Base-by-base conservation (phyloP, 2,888 invertebrate genomes). In the Sylvicola cinctus region DNA sequence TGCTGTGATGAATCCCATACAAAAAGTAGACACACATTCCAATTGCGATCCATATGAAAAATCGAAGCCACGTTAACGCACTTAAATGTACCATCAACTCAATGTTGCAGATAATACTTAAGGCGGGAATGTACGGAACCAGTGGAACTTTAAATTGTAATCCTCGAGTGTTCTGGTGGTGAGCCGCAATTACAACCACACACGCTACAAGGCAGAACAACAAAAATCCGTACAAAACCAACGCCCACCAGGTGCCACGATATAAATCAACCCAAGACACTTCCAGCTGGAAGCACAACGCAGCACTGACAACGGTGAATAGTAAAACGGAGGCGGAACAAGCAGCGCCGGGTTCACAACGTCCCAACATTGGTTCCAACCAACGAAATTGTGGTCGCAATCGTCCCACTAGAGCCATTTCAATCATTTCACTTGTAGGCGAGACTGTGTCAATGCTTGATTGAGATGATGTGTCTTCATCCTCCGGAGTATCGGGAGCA, bases 1-100 rank as follows among this genome's bases (percentile, higher is more conserved):
- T 79, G 54, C 84, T 85, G 52, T 84, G 76, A 49, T 80, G 77
- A 39, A 85, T 80, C 4, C 84, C 84, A 51, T 85, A 84, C 2
- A 80, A 58, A 56, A 84, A 83, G 52, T 85, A 85, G 5, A 84
- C 69, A 16, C 81, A 58, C 51, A 84, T 55, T 71, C 85, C 85
- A 37, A 84, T 52, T 29, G 75, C 66, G 67, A 87, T 83, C 87
- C 87, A 87, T 31, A 83, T 72, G 43, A 79, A 68, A 50, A 87
- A 85, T 27, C 85, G 63, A 4, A 81, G 60, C 85, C 85, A 87
- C 1, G 85, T 85, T 14, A 81, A 56, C 1, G 71, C 63, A 41
- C 80, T 79, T 34, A 87, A 60, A 45, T 81, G 79, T 20, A 79
- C 70, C 80, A 87, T 85, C 34, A 87, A 65, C 42, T 74, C 75